Conservation (phyloP, 2,797 vertebrate species). For the Remorina albescens region DNA sequence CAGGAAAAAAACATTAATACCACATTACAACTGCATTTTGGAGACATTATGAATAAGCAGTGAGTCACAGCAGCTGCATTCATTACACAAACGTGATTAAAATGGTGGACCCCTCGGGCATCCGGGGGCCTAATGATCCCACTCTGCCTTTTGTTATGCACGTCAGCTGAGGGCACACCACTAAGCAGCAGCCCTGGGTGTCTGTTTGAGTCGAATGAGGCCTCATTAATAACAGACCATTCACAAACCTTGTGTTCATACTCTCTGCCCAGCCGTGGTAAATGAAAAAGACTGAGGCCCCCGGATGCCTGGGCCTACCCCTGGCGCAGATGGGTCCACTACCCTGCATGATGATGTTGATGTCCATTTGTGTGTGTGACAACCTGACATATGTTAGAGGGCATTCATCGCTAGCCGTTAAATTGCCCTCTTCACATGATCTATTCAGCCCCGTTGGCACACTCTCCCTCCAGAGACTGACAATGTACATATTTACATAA, state of each 20-base stretch:
- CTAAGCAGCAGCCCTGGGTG: conserved; percentile 77
- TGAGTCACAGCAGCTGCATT: conserved; percentile 82
- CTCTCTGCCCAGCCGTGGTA: conserved; percentile 52
- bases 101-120: conserved; percentile 76
- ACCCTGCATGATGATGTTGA: conserved; percentile 68
- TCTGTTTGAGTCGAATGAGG: conserved; percentile 66
- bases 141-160: conserved; percentile 84
- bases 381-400: conserved; percentile 78
- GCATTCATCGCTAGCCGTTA: conserved; percentile 73
- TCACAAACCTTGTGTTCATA: conserved; percentile 68
- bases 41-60: conserved; percentile 78
- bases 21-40: conserved; percentile 72
- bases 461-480: conserved; percentile 58
- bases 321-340: conserved; percentile 73
- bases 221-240: conserved; percentile 81
- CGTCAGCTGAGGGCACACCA: conserved; percentile 72
- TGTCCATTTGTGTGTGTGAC: conserved; percentile 78
- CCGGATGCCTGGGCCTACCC: conserved; percentile 54
- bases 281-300: conserved; percentile 67
- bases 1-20: conserved; percentile 67
- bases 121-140: conserved; percentile 82
- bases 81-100: conserved; percentile 86
- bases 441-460: conserved; percentile 49
- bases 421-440: conserved; percentile 72
- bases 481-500: conserved; percentile 82